Base-by-base conservation (phyloP, 2,888 invertebrate species). In the Panzeria rudis region DNA sequence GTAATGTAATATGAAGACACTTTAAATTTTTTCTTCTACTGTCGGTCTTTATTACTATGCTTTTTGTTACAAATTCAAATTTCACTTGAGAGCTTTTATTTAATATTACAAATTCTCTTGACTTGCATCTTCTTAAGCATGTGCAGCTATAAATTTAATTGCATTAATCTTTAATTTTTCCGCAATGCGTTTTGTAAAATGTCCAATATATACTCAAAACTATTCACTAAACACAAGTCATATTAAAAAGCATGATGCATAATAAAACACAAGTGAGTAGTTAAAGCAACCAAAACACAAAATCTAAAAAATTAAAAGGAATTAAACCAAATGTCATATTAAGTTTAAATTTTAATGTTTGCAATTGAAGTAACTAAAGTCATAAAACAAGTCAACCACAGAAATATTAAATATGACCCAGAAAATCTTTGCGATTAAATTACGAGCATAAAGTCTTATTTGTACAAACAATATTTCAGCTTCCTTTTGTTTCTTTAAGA, bases 111-210 rank as follows among this genome's bases (percentile, higher is more conserved):
- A n/a, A n/a, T 29, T 29, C 29, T 5, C 5, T 29, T 29, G 3
- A 29, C 5, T 29, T 29, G 5, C 29, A 29, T 29, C 29, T 4
- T 29, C 5, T 29, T 29, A 29, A 29, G 2, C 5, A 4, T 29
- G 29, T 29, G 29, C 29, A 29, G 29, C 2, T 29, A 4, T 4
- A 29, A 29, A 4, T 29, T 29, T 5, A 15, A n/a, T n/a, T 13
- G 7, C 41, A 71, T 71, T 54, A 41, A 25, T 13, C 2, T 56
- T 71, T 69, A 41, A 69, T 54, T 25, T 69, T 54, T 23, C 47
- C 35, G 61, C 23, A 47, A n/a, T 72, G 15, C 25, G 50, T 5
- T 61, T 47, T 56, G 2, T 17, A 44, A n/a, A 29, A 25, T 35
- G 7, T 7, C 20, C 17, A 32, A 29, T 32, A 62, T 41, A 29